These are phyloP conservation scores for Istiophorus platypterus DNA, from an alignment of 2,113 vertebrate species.

Conservation along the genomic window DNA sequence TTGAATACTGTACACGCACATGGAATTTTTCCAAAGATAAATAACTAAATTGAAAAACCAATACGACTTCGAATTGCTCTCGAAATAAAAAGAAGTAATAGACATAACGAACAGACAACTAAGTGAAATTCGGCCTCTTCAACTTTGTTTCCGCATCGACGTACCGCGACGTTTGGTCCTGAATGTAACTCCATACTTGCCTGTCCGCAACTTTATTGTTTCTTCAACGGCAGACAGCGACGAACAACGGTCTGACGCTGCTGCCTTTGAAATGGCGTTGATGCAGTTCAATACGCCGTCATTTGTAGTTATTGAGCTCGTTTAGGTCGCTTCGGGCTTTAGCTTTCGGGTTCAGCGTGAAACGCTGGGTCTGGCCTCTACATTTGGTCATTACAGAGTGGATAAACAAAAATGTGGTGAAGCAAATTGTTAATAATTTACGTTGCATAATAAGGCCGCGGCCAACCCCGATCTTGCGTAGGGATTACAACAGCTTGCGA, in stretches of 20 bases:
- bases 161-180: background rate
- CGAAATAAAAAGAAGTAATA: too few relatives aligned
- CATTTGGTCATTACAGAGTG: conserved; percentile 24
- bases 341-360: conserved; percentile 9
- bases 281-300: conserved; percentile 69
- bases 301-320: conserved; percentile 62
- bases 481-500: conserved; percentile 69
- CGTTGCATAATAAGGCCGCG: conserved; percentile 81
- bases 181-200: conserved; percentile 27
- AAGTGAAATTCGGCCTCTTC: background rate
- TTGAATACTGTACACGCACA: too few relatives aligned
- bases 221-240: conserved; percentile 70
- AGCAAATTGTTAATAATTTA: conserved; percentile 59
- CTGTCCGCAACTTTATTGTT: conserved; percentile 80
- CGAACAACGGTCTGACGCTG: conserved; percentile 75
- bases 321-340: conserved; percentile 36
- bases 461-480: conserved; percentile 72
- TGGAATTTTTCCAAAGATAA: too few relatives aligned
- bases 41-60: too few relatives aligned
- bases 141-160: conserved; percentile 1
- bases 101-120: too few relatives aligned
- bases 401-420: conserved; percentile 67
- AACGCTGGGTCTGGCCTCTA: conserved; percentile 13
- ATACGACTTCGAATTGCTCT: too few relatives aligned
- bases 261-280: conserved; percentile 83